These are phyloP conservation scores for Dendropsophus ebraccatus DNA, from an alignment of 2,113 vertebrate genomes.

Conservation along the genomic window DNA sequence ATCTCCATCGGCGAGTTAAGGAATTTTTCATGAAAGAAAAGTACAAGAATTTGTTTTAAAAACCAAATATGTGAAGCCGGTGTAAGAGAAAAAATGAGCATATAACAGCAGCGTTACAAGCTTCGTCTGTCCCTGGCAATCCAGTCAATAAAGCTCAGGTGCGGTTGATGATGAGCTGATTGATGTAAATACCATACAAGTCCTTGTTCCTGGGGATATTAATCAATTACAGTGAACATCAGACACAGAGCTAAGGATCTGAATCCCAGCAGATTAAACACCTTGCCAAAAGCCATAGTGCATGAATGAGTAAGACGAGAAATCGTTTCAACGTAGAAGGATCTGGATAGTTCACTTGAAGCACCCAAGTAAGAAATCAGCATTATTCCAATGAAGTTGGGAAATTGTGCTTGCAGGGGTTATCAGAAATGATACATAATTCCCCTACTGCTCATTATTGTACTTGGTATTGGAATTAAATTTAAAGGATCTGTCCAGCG, in stretches of 20 bases:
- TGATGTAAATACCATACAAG: conserved; percentile 16
- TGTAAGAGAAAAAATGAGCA: not conserved
- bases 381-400: not conserved
- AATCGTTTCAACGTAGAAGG: conserved; percentile 13
- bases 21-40: not conserved
- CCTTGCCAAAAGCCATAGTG: conserved; percentile 27
- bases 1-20: not conserved
- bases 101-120: not conserved
- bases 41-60: not conserved
- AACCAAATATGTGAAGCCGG: not conserved
- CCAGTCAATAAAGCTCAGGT: conserved; percentile 21
- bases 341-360: not conserved
- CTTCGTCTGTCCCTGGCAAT: not conserved
- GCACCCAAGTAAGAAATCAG: not conserved
- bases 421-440: not conserved
- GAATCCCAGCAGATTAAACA: conserved; percentile 20
- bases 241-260: not conserved
- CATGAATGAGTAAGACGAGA: conserved; percentile 8
- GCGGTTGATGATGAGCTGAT: conserved; percentile 12
- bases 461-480: not conserved
- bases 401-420: not conserved
- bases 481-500: not conserved
- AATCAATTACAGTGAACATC: conserved; percentile 23
- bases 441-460: not conserved
- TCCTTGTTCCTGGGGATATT: conserved; percentile 20